Percentiles rank a stretch among this genome's conserved stretches.
These are phyloP conservation scores for Dasyprocta punctata DNA, from an alignment of 2,113 vertebrate genomes.

Conservation along the genomic window DNA sequence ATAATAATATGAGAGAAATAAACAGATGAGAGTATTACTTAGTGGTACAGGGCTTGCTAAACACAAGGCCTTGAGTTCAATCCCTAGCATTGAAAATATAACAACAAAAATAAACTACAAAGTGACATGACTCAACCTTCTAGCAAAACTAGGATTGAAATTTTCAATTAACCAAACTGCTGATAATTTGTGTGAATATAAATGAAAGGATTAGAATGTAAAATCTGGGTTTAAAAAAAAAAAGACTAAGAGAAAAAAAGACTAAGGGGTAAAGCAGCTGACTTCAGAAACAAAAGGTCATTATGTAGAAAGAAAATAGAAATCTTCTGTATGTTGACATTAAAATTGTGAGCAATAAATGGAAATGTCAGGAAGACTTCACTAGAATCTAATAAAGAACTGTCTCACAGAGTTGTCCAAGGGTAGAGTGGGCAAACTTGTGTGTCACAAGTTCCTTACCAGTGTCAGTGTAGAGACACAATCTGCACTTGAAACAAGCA, in stretches of 20 bases:
- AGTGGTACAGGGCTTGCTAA: background rate
- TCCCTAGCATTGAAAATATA: background rate
- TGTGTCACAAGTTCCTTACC: background rate
- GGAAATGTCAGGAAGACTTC: background rate
- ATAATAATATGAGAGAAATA: background rate
- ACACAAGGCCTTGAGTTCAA: background rate
- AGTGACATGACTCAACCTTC: background rate
- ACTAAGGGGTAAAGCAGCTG: background rate
- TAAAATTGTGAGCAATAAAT: constrained; percentile 25
- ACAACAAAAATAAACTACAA: background rate
- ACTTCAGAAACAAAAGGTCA: background rate
- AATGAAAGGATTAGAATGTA: background rate
- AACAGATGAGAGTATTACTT: background rate
- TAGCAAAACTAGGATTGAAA: background rate
- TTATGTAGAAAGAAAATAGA: background rate
- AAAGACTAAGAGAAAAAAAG: background rate
- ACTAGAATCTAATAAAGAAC: background rate
- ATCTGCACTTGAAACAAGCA: background rate
- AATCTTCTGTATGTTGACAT: background rate
- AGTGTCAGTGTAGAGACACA: background rate
- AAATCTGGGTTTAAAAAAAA: background rate
- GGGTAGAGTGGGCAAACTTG: background rate
- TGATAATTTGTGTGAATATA: background rate
- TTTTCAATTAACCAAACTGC: background rate
- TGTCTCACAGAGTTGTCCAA: background rate